Evolutionary conservation across 2,113 vertebrate species (phyloP), one percentile per base, ranked within the genome.

Genomic region (Tenebrosternarchus preto): DNA sequence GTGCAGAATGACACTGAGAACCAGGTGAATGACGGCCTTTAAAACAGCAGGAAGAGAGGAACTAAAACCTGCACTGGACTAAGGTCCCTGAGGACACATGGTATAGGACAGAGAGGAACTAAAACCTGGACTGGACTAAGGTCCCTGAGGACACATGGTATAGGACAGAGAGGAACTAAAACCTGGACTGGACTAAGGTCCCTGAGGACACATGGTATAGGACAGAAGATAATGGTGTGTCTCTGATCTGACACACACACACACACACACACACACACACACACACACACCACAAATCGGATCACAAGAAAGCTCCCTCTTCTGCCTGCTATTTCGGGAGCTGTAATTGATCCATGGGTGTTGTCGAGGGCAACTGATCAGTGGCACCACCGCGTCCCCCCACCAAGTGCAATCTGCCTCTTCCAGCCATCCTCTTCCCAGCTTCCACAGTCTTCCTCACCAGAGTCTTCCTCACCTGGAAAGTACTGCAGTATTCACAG

Each of bases 311-410:
- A 57, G 29, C 73, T 59, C 53, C 17, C 19, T 31, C 66, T 15
- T 22, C 55, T 17, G 12, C 36, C 73, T 55, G 73, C 61, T 85
- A 85, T 82, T 85, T 80, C 71, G 66, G 71, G 68, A 33, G 15
- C 36, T 31, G 55, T 76, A 82, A 85, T 83, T 77, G 76, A 81
- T 85, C 78, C 75, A 71, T 19, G 11, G 36, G 43, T 50, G 29
- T 53, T 63, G 15, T 55, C 55, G 33, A 77, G 12, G 27, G 60
- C 39, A 4, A 56, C 31, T 76, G 84, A 81, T 79, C 50, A 77
- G 81, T 79, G 50, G 5, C 46, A 29, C 73, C 27, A 73, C 76
- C 59, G 68, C 59, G 43, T 1, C 59, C 60, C 46, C n/a, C 27
- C 57, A 71, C 59, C 1, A 5, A 53, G 31, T 19, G 4, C 57